These are phyloP conservation scores for Eilema depressum DNA, from an alignment of 2,888 invertebrate genomes.

Conservation along the genomic window DNA sequence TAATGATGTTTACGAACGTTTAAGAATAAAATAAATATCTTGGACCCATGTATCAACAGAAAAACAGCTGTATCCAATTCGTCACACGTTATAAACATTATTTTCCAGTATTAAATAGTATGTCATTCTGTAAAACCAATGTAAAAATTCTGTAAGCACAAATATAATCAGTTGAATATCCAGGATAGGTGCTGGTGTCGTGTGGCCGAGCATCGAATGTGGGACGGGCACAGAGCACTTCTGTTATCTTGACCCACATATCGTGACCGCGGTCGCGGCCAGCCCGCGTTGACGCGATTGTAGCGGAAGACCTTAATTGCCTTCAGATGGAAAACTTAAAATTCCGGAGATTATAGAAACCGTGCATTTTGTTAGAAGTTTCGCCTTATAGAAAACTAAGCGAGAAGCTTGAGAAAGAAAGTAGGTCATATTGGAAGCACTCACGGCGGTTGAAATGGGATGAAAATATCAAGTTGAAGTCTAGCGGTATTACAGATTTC, in stretches of 20 bases:
- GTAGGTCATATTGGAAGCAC: slow-evolving; percentile 9
- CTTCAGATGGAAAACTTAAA: slow-evolving; percentile 54
- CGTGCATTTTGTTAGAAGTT: slow-evolving; percentile 2
- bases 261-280: slow-evolving; percentile 72
- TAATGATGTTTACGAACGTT: neutral
- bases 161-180: slow-evolving; percentile 17
- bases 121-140: neutral
- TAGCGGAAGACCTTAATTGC: slow-evolving; percentile 72
- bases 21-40: neutral
- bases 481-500: neutral
- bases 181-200: slow-evolving; percentile 27
- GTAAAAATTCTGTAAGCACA: neutral
- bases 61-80: neutral
- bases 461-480: slow-evolving; percentile 19
- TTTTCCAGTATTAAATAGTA: neutral
- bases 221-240: slow-evolving; percentile 67
- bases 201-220: slow-evolving; percentile 58
- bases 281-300: slow-evolving; percentile 58
- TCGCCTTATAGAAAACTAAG: slow-evolving; percentile 1
- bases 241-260: slow-evolving; percentile 81
- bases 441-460: slow-evolving; percentile 9
- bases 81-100: neutral
- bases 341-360: slow-evolving; percentile 32
- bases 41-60: neutral
- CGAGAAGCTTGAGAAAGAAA: neutral